phyloP scores from a whole-genome alignment of 2,888 invertebrate genomes.

The Volucella inanis region DNA sequence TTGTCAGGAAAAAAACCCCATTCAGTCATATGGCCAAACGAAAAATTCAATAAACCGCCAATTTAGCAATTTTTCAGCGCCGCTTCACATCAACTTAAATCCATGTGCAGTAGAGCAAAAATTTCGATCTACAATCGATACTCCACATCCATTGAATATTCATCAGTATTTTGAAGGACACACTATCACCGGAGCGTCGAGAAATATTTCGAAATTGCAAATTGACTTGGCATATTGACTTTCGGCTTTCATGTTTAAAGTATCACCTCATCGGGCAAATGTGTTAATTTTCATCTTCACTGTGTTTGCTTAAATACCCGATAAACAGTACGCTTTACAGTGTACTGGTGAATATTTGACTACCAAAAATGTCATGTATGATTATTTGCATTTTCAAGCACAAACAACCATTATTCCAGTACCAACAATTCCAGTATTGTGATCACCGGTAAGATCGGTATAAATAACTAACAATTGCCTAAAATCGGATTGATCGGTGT shows the following conservation, averaged over 20 bases:
- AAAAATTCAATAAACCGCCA: neutral
- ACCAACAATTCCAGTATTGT: conserved; percentile 16
- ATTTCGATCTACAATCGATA: conserved; percentile 2
- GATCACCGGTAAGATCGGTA: neutral
- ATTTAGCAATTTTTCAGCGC: conserved; percentile 2
- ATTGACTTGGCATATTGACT: conserved; percentile 15
- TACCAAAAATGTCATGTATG: neutral
- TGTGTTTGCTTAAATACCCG: neutral
- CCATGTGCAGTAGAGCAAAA: neutral
- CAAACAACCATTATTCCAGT: conserved; percentile 1
- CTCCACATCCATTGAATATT: neutral
- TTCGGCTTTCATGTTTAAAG: neutral
- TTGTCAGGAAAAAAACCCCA: neutral
- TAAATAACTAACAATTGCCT: neutral
- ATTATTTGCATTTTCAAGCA: conserved; percentile 13
- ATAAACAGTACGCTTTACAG: neutral
- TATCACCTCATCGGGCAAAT: neutral
- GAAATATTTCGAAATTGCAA: conserved; percentile 12
- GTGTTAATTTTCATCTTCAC: conserved; percentile 34
- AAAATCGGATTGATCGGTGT: neutral
- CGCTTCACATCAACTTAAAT: neutral
- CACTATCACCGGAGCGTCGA: neutral
- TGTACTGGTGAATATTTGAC: neutral
- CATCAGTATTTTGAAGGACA: conserved; percentile 1
- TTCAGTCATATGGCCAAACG: neutral